These are phyloP conservation scores for Drosophila oshimai DNA, from an alignment of 1,140 invertebrate species.

Conservation along the genomic window DNA sequence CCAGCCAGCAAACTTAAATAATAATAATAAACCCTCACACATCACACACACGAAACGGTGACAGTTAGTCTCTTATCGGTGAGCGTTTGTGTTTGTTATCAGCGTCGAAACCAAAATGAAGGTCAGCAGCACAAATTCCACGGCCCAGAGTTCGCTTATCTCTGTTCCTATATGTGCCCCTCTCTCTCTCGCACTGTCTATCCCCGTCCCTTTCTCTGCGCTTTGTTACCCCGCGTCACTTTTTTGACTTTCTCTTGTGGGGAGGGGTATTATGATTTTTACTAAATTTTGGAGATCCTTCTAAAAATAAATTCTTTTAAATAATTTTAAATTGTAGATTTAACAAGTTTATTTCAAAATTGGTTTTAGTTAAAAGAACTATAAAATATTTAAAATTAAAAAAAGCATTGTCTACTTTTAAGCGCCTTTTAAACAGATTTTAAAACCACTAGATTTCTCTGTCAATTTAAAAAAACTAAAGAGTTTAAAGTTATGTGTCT, in stretches of 20 bases:
- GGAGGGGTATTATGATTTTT: neutral
- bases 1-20: conserved; percentile 61
- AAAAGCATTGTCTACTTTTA: no score
- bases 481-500: no score
- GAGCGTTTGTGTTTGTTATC: conserved; percentile 36
- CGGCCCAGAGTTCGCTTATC: conserved; percentile 49
- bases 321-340: neutral
- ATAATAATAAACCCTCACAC: conserved; percentile 46
- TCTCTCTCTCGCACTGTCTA: neutral
- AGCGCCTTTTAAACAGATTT: no score
- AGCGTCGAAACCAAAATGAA: conserved; percentile 68
- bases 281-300: neutral
- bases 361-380: neutral
- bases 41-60: neutral
- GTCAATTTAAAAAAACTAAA: no score
- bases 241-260: neutral
- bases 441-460: no score
- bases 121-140: conserved; percentile 79
- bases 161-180: conserved; percentile 33
- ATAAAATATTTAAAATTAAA: no score
- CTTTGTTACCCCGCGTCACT: conserved; percentile 25
- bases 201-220: neutral
- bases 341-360: neutral
- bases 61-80: conserved; percentile 59
- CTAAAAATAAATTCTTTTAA: neutral